phyloP scores from a whole-genome alignment of 1,140 invertebrate species.

The Proctacanthus coquilletti region DNA sequence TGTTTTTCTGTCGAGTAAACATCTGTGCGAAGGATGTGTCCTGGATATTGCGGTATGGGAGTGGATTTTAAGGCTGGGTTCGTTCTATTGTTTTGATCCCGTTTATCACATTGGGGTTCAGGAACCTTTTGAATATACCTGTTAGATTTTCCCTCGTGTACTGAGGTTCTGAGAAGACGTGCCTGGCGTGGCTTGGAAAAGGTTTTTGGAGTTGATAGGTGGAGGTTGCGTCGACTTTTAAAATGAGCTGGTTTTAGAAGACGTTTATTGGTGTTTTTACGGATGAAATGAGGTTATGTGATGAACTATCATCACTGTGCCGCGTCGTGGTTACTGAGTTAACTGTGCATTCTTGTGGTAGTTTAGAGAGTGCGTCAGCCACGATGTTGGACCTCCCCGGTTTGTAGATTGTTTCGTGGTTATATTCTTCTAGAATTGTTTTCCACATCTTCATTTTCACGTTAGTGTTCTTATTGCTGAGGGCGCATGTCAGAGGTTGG shows the following conservation, averaged over 20 bases:
- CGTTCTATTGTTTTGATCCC: neutral
- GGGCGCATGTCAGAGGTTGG: slow-evolving; percentile 26
- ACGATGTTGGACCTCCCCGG: slow-evolving; percentile 11
- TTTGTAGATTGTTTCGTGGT: slow-evolving; percentile 20
- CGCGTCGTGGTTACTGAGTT: neutral
- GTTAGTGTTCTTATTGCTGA: slow-evolving; percentile 25
- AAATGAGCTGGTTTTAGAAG: slow-evolving; percentile 4
- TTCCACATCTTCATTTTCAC: slow-evolving; percentile 25
- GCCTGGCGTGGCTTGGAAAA: neutral
- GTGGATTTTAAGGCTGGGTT: neutral
- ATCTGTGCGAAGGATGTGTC: slow-evolving; percentile 6
- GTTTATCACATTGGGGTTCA: neutral
- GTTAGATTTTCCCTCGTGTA: neutral
- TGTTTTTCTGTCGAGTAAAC: slow-evolving; percentile 6
- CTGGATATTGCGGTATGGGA: slow-evolving; percentile 6
- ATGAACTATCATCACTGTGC: slow-evolving; percentile 5
- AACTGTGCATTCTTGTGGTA: neutral
- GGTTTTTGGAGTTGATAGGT: neutral
- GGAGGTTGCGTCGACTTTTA: neutral
- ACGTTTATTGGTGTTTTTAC: slow-evolving; percentile 5
- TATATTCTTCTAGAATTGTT: slow-evolving; percentile 16
- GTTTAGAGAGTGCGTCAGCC: slow-evolving; percentile 6
- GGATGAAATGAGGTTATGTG: neutral
- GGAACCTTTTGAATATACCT: neutral
- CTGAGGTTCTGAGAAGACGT: neutral